Evolutionary conservation across 2,113 vertebrate genomes (phyloP), one percentile per base, ranked within the genome.

Genomic region (Plecturocebus donacophilus): DNA sequence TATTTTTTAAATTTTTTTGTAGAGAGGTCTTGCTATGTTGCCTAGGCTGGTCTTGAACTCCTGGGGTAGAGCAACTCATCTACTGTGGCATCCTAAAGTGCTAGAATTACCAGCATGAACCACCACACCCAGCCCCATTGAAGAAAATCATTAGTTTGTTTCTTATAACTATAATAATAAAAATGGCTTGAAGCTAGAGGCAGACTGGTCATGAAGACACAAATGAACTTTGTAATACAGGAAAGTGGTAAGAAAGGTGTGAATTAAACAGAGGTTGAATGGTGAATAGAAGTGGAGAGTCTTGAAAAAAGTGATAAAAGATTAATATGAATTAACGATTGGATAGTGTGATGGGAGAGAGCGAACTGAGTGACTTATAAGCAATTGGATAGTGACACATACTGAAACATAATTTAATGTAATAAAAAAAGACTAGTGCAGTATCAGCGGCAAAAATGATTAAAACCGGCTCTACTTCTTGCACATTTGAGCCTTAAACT

Each of bases 351-450:
- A 7, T 70, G 40, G 47, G 20, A 35, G 27, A 58, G 10, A 7
- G 12, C 2, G 5, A 35, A 49, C 19, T 0, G 23, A 10, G 2
- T 9, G 27, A 47, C 35, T 54, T 1, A 8, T 3, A 56, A 88
- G 35, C 54, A n/a, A 9, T 4, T 7, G 27, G 10, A 40, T 8
- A 6, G 52, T 64, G 35, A 52, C 90, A 30, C 7, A 27, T 11
- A 23, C 70, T 30, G 21, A 32, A 30, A 27, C 0, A 3, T 42
- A 42, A 49, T 47, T 47, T 27, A 56, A 17, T 2, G 54, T 20
- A 58, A 35, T 3, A 42, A 70, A 14, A 30, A n/a, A 4, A 11
- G 17, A 25, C 6, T 0, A 40, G 4, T 5, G 2, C 27, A 16
- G 3, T 3, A 19, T 17, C 6, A 10, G 17, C 47, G 35, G 16